Conservation (phyloP, 2,888 invertebrate species). For the Trachelus iudaicus region DNA sequence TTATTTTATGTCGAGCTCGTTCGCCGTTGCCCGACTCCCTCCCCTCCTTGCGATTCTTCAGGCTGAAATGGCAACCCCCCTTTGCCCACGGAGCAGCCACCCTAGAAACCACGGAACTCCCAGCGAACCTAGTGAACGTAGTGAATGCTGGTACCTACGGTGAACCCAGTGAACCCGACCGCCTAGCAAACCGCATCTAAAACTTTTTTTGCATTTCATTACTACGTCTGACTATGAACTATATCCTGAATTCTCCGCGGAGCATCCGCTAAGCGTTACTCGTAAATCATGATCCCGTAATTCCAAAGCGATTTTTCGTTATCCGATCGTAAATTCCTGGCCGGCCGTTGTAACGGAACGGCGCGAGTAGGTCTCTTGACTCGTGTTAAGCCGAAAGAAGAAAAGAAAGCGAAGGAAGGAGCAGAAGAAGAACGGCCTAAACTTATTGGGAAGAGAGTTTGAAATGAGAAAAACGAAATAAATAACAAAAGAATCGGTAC, state of each 20-base stretch:
- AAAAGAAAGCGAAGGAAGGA: no score
- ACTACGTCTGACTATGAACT: neutral
- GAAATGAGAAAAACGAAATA: no score
- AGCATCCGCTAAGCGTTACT: neutral
- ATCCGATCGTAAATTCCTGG: no score
- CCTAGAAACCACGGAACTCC: constrained; percentile 9
- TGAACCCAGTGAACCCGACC: neutral
- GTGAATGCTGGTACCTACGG: no score
- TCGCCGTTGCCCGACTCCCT: constrained; percentile 8
- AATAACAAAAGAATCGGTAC: no score
- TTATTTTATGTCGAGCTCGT: constrained; percentile 19
- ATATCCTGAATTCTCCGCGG: neutral
- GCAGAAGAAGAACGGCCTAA: no score
- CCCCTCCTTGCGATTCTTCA: constrained; percentile 6
- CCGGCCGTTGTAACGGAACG: no score
- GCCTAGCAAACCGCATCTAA: neutral
- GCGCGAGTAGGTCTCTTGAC: neutral
- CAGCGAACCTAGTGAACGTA: no score
- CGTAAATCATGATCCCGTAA: neutral
- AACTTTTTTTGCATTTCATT: neutral
- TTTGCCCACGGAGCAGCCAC: no score
- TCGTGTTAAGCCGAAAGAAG: neutral
- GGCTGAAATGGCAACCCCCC: constrained; percentile 8
- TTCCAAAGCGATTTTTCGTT: neutral
- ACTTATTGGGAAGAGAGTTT: neutral